Evolutionary conservation across 2,113 vertebrate genomes (phyloP).

Genomic region (Apteryx owenii): DNA sequence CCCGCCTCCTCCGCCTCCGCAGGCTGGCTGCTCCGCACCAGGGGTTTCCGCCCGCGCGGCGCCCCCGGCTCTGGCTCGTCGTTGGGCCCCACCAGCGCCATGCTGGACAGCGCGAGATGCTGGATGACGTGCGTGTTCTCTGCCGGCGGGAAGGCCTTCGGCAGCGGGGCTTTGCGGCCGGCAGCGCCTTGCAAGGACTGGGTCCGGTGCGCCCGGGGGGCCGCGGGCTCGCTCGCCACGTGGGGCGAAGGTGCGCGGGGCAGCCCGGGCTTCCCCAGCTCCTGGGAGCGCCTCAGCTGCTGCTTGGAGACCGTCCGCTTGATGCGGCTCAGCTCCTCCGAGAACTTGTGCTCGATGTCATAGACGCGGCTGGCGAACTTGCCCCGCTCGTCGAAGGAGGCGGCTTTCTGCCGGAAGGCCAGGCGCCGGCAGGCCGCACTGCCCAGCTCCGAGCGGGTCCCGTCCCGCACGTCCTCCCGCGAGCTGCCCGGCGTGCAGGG

Average conservation of each 20-base stretch:
- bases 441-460: slow-evolving; percentile 75
- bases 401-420: slow-evolving; percentile 90
- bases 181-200: neutral
- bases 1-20: slow-evolving; percentile 37
- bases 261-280: slow-evolving; percentile 78
- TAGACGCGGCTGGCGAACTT: slow-evolving; percentile 85
- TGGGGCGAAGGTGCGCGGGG: slow-evolving; percentile 74
- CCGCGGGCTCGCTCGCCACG: slow-evolving; percentile 60
- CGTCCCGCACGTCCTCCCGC: slow-evolving; percentile 86
- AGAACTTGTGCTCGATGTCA: slow-evolving; percentile 93
- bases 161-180: neutral
- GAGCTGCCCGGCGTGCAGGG: slow-evolving; percentile 83
- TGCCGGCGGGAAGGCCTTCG: neutral
- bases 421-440: slow-evolving; percentile 84
- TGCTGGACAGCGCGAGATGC: slow-evolving; percentile 57
- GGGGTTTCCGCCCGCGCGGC: slow-evolving; percentile 55
- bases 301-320: slow-evolving; percentile 87
- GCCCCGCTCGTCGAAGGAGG: slow-evolving; percentile 92
- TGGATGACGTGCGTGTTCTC: slow-evolving; percentile 63
- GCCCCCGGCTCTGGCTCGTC: slow-evolving; percentile 56
- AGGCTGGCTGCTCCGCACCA: slow-evolving; percentile 35
- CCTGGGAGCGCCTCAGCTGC: slow-evolving; percentile 81
- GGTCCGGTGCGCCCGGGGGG: slow-evolving; percentile 39
- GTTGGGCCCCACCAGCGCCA: slow-evolving; percentile 65
- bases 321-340: slow-evolving; percentile 92